These are phyloP conservation scores for Orchesella cincta DNA, from an alignment of 1,140 invertebrate species.

Conservation along the genomic window DNA sequence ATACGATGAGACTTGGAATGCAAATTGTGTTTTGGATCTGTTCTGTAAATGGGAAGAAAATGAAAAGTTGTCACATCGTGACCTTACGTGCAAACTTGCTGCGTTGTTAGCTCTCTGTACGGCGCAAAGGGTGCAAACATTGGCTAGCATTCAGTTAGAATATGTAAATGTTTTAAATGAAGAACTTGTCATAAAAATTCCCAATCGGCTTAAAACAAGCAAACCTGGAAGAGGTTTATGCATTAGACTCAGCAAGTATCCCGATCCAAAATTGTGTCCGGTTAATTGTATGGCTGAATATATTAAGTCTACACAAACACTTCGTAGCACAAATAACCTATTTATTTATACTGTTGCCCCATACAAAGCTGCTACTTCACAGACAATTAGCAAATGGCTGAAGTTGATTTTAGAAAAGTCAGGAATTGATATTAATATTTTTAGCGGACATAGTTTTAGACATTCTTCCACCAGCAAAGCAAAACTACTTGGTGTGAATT, in stretches of 20 bases:
- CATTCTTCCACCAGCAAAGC: slow-evolving; percentile 1
- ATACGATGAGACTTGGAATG: slow-evolving; percentile 36
- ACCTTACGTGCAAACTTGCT: slow-evolving; percentile 32
- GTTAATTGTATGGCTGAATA: not conserved
- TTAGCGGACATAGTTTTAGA: slow-evolving; percentile 24
- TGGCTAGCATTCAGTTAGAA: slow-evolving; percentile 19
- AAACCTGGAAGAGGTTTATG: not conserved
- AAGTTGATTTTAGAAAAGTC: not conserved
- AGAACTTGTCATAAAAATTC: not conserved
- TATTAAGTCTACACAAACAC: not conserved
- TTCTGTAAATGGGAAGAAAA: slow-evolving; percentile 23
- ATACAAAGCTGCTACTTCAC: not conserved
- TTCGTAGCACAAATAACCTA: not conserved
- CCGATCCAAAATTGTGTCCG: not conserved
- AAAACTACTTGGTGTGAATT: not conserved
- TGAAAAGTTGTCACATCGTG: not conserved
- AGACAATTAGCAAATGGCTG: slow-evolving; percentile 15
- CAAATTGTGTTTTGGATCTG: not conserved
- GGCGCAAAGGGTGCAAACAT: slow-evolving; percentile 31
- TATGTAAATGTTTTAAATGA: not conserved
- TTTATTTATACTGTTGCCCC: not conserved
- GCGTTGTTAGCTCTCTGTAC: slow-evolving; percentile 25
- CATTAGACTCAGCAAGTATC: not conserved
- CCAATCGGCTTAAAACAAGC: slow-evolving; percentile 22
- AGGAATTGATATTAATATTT: slow-evolving; percentile 27